Conservation (phyloP, 1,140 invertebrate species). For the Scaptomyza graminum region DNA sequence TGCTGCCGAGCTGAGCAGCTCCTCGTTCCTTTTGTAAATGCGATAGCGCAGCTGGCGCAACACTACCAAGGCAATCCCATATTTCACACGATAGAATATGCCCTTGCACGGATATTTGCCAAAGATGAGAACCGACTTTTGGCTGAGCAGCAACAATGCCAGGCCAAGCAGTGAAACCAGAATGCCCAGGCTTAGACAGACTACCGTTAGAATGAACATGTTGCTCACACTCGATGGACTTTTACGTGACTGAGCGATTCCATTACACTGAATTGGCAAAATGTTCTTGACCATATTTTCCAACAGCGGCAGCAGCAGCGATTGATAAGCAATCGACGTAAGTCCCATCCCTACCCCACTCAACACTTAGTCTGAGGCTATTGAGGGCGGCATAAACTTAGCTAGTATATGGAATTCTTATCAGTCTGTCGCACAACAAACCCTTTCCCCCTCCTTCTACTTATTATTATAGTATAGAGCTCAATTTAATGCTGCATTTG, state of each 20-base stretch:
- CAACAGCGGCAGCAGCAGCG: background rate
- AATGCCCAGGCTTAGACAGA: constrained; percentile 40
- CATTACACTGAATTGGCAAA: background rate
- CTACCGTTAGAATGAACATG: constrained; percentile 41
- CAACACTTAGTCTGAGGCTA: background rate
- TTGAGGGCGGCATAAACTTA: background rate
- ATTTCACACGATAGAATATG: constrained; percentile 69
- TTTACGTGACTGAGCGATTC: constrained; percentile 43
- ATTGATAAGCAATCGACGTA: constrained; percentile 8
- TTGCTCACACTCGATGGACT: constrained; percentile 1
- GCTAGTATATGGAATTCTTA: background rate
- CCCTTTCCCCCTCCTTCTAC: background rate
- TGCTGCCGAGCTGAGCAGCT: constrained; percentile 41
- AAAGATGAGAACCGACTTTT: constrained; percentile 67
- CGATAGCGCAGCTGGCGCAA: constrained; percentile 63
- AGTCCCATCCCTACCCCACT: background rate
- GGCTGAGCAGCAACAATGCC: constrained; percentile 51
- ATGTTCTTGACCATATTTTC: background rate
- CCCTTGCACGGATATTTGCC: constrained; percentile 77
- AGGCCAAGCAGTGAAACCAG: constrained; percentile 33
- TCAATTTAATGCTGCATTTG: background rate
- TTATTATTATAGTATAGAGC: background rate
- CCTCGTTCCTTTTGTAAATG: constrained; percentile 64
- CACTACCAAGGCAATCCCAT: constrained; percentile 59
- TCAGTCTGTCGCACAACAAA: background rate